Percentiles rank a stretch among this genome's conserved stretches.
Conservation (phyloP, 2,113 vertebrate genomes). For the Crypturellus undulatus region DNA sequence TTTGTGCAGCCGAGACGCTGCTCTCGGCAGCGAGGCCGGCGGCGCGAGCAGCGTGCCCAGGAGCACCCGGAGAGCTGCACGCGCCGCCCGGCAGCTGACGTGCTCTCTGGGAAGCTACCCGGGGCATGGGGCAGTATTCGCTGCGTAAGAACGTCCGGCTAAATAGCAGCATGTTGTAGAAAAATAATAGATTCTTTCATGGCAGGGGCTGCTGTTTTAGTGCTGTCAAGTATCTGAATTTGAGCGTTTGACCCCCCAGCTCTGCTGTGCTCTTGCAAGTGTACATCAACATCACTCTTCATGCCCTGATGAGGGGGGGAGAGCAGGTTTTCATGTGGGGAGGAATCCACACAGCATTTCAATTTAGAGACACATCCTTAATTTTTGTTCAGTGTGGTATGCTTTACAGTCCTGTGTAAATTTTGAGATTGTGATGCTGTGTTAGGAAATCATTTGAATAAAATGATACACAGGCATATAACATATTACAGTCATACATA, state of each 20-base stretch:
- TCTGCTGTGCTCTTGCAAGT: neutral
- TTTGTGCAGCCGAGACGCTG: neutral
- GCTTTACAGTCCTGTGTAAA: neutral
- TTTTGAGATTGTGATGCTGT: neutral
- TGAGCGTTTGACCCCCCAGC: neutral
- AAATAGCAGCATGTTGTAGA: neutral
- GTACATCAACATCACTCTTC: neutral
- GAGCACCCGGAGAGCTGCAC: accelerated
- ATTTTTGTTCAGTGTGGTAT: neutral
- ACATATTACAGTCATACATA: accelerated
- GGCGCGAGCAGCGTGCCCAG: neutral
- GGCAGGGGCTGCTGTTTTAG: neutral
- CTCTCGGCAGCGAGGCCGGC: neutral
- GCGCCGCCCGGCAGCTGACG: accelerated
- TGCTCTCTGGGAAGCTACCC: neutral
- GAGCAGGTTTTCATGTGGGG: neutral
- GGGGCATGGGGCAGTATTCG: accelerated
- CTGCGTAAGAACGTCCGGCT: neutral
- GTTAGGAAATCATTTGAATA: neutral
- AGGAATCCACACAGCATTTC: neutral
- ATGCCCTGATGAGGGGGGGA: neutral
- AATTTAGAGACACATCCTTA: neutral
- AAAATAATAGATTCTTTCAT: neutral
- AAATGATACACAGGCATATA: neutral
- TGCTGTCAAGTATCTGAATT: neutral